Base-by-base conservation (phyloP, 2,797 vertebrate species). In the Galagoides demidoff region DNA sequence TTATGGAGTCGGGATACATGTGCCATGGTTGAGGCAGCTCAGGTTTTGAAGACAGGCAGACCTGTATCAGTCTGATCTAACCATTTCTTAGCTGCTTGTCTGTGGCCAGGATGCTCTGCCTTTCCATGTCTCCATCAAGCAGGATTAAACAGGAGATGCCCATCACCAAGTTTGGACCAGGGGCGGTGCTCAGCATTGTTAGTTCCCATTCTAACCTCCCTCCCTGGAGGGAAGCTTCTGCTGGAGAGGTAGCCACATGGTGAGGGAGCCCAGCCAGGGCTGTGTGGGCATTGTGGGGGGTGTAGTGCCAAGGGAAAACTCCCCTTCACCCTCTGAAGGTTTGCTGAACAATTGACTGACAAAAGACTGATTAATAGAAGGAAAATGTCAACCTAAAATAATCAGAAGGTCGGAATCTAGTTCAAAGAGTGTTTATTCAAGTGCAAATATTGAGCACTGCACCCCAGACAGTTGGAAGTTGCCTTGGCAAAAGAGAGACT, bases 211-310 rank as follows among this genome's bases (percentile, higher is more conserved):
- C 57, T 79, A 1, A n/a, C 2, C 31, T 70, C 43, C 25, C 37
- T 34, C 59, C 13, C 11, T n/a, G 55, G n/a, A 88, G n/a, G 82
- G 78, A 52, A 49, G 71, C 22, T 29, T 31, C 79, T 63, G 34
- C 39, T 17, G 39, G 39, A 5, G 73, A 59, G n/a, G 27, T 3
- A 12, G n/a, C 55, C 25, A 17, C 31, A 8, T 0, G 0, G 3
- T 29, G 57, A 25, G 45, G 49, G 19, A n/a, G 25, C 10, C 39
- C 3, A 0, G 49, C 85, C 59, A 13, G 6, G 61, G 29, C 17
- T 0, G 8, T 63, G 39, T 2, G 39, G n/a, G 37, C 14, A 31
- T 55, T 37, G 9, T 22, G 11, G 20, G 23, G 29, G n/a, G 3
- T 25, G 6, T 25, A 7, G 23, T 37, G 70, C 37, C 25, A 13